Evolutionary conservation across 2,113 vertebrate species (phyloP).

Genomic region (Megaceryle maxima): DNA sequence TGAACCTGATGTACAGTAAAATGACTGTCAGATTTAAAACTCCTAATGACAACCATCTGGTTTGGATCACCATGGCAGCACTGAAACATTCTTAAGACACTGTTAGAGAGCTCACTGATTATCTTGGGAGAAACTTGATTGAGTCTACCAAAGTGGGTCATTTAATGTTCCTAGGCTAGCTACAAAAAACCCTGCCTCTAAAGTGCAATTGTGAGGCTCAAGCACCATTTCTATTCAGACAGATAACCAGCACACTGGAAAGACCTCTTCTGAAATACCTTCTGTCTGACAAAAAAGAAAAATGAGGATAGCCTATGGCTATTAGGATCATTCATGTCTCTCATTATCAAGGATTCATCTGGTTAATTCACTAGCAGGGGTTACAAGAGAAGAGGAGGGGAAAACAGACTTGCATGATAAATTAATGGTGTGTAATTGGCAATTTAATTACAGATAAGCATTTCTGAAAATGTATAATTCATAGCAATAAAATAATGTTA

Average conservation of each 20-base stretch:
- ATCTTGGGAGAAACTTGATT: not conserved
- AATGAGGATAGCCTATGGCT: not conserved
- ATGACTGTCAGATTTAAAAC: not conserved
- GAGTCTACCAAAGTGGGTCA: not conserved
- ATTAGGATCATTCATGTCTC: not conserved
- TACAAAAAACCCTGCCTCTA: not conserved
- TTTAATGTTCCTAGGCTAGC: not conserved
- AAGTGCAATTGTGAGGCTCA: not conserved
- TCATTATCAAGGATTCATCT: not conserved
- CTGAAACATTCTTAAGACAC: not conserved
- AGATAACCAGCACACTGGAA: not conserved
- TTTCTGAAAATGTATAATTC: not conserved
- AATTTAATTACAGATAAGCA: conserved; percentile 14
- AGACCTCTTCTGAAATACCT: not conserved
- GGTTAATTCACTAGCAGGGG: not conserved
- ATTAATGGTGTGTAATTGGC: not conserved
- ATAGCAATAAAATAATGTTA: not conserved
- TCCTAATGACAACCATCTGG: not conserved
- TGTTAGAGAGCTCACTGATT: not conserved
- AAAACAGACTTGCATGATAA: not conserved
- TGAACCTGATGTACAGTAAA: not conserved
- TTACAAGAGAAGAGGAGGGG: not conserved
- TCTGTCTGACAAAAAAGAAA: not conserved
- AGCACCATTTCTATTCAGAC: not conserved
- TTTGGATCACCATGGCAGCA: not conserved